Base-by-base conservation (phyloP, 2,888 invertebrate species). In the Drosophila fulvimacula region DNA sequence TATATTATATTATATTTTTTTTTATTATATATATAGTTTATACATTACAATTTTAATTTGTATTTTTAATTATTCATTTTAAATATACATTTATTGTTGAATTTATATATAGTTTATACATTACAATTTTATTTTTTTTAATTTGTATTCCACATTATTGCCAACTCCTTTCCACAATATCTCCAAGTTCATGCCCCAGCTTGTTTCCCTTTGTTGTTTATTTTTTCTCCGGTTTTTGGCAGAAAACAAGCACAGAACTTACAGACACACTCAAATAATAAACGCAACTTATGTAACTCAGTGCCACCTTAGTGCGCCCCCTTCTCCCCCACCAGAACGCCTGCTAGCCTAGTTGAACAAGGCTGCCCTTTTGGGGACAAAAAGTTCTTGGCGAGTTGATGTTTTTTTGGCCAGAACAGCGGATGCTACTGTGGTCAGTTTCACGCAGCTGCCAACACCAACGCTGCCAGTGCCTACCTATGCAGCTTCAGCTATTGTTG, bases 381-480 rank as follows among this genome's bases (percentile, higher is more conserved):
- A 80, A 84, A 88, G 81, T 86, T 88, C 81, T 73, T 68, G 81
- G 76, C 65, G 69, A 85, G 82, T 84, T 88, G 69, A 81, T 83
- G 77, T 73, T 79, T 79, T 69, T 30, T 48, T 27, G 27, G 66
- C 42, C 41, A 41, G 63, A 56, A 52, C 41, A 70, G 49, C 81
- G 79, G 87, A 84, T 86, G 81, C 76, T 88, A 53, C 80, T 85
- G 84, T 87, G 89, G 85, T 89, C 89, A 87, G 73, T 82, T 89
- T 82, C 80, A 87, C 82, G 80, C 82, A 88, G 76, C 82, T 87
- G 79, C 79, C 82, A 79, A 83, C 84, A 81, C 84, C 63, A 44
- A 9, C 44, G 48, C 51, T 46, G 49, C 46, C 44, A 41, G 32
- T 63, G 63, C 81, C 88, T 82, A 88, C 82, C 82, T 82, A 79